Base-by-base conservation (phyloP, 2,888 invertebrate genomes). In the Mechanitis mazaeus region DNA sequence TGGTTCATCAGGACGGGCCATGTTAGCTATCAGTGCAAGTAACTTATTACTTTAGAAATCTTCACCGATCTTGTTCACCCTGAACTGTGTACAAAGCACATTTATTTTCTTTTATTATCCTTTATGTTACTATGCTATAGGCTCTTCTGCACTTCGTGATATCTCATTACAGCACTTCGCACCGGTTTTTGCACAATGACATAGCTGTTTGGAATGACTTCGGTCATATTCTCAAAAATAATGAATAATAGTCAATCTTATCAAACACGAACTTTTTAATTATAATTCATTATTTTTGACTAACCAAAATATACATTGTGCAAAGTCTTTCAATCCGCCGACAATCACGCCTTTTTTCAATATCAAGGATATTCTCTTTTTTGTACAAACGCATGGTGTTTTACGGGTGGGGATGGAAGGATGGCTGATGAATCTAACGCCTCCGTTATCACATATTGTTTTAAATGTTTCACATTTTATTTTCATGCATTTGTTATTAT, bases 351-450 rank as follows among this genome's bases (percentile, higher is more conserved):
- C 79, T 71, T 63, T 74, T 75, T 75, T 75, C 72, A 73, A 72
- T 68, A 72, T 69, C 66, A 71, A 76, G 72, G 76, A 84, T 83
- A 84, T 83, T 86, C 81, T 80, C 82, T 84, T 84, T 80, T 83
- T 81, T 89, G 89, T 89, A 87, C 79, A 83, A 82, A 79, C 81
- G 88, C 89, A 89, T 89, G 89, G 79, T 80, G 76, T 87, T 85
- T 76, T 75, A 75, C 76, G 80, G 79, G 73, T 82, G 78, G 73
- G 72, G 72, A 79, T 72, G 75, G 81, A 77, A 75, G 75, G 78
- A 79, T 83, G 85, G 84, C 86, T 87, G 84, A 80, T 68, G 77
- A 81, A 72, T 79, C 83, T 88, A 87, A 87, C 85, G 85, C 86
- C 85, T 87, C 81, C 80, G 81, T 80, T 83, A 83, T 70, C 73